Conservation (phyloP, 2,113 vertebrate species). For the Channa maculata region DNA sequence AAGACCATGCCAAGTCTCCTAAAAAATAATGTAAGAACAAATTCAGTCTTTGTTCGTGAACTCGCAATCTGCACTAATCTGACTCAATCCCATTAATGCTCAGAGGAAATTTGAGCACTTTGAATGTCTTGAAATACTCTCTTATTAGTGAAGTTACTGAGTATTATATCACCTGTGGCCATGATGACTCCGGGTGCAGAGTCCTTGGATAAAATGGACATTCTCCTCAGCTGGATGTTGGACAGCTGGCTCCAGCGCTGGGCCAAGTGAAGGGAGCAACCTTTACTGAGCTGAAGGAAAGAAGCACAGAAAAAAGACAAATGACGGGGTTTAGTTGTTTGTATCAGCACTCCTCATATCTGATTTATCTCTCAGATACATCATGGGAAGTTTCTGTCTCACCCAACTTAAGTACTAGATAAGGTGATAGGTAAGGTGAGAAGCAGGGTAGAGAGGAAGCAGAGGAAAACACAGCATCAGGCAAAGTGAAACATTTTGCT, state of each 20-base stretch:
- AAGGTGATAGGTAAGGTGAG: too few species aligned
- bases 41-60: neutral
- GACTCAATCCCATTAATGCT: too few species aligned
- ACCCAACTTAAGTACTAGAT: neutral
- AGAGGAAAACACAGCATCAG: too few species aligned
- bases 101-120: too few species aligned
- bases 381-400: neutral
- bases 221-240: conserved; percentile 93
- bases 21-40: too few species aligned
- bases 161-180: conserved; percentile 87
- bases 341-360: neutral
- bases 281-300: conserved; percentile 86
- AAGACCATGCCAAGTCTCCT: neutral
- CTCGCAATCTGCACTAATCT: too few species aligned
- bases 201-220: conserved; percentile 96
- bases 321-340: neutral
- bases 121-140: neutral
- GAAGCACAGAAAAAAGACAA: conserved; percentile 1
- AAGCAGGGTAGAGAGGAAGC: too few species aligned
- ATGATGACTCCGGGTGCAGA: conserved; percentile 95
- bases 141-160: neutral
- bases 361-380: neutral
- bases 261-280: conserved; percentile 96
- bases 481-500: too few species aligned
- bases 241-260: conserved; percentile 96